A percentile compares a stretch with the other conserved stretches of the same genome.
These are phyloP conservation scores for Platycnemis pennipes DNA, from an alignment of 2,888 invertebrate species.

Conservation along the genomic window DNA sequence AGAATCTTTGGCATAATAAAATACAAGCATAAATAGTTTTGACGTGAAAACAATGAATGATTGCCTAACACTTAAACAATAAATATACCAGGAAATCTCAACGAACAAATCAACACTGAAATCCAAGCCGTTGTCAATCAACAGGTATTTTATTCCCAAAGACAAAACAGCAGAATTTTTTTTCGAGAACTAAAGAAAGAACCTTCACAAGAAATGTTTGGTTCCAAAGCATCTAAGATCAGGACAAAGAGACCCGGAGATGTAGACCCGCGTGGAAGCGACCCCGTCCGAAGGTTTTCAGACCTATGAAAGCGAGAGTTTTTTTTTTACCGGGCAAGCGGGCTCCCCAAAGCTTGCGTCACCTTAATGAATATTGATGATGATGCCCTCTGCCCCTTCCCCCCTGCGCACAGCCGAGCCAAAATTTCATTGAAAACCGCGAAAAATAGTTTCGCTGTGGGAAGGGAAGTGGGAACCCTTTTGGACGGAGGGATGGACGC, in stretches of 20 bases:
- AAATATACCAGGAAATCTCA: no score
- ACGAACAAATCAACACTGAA: no score
- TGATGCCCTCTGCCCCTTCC: neutral
- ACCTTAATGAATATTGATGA: slow-evolving; percentile 25
- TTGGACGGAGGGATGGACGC: neutral
- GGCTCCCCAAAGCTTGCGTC: neutral
- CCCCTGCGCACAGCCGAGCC: neutral
- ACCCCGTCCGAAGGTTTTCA: neutral
- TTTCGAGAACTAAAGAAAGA: neutral
- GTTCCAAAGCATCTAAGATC: neutral
- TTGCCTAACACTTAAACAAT: no score
- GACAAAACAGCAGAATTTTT: neutral
- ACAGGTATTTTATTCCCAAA: neutral
- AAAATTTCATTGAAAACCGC: neutral
- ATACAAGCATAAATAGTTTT: no score
- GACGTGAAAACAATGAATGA: no score
- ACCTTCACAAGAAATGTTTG: neutral
- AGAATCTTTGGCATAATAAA: no score
- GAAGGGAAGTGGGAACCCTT: neutral
- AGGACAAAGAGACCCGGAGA: neutral
- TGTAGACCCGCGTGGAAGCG: neutral
- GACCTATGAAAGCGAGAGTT: neutral
- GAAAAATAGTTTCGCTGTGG: neutral
- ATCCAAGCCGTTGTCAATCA: no score
- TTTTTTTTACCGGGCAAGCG: neutral